phyloP scores from a whole-genome alignment of 2,113 vertebrate genomes.

The Nothobranchius kuhntae region DNA sequence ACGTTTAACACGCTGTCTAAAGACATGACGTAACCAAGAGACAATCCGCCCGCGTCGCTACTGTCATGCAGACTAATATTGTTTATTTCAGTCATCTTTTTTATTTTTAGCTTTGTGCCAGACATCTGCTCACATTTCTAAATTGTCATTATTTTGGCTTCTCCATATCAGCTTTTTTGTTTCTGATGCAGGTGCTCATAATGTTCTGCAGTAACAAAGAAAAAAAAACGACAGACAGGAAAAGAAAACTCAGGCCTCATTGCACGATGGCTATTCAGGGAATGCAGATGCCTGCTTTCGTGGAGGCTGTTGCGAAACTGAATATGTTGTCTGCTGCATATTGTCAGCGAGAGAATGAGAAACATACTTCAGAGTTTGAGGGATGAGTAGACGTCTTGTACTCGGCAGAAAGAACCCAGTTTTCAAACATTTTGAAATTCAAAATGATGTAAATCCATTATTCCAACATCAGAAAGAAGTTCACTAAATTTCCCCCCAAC shows the following conservation, averaged over 20 bases:
- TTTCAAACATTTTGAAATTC: not conserved
- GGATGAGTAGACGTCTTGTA: not conserved
- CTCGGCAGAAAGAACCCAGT: not conserved
- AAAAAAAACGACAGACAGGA: not conserved
- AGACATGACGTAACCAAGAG: no score
- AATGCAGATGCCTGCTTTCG: conserved; percentile 22
- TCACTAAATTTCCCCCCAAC: no score
- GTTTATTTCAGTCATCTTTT: not conserved
- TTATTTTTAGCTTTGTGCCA: not conserved
- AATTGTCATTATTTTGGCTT: not conserved
- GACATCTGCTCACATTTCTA: not conserved
- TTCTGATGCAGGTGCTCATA: conserved; percentile 31
- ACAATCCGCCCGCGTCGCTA: no score
- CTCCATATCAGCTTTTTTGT: conserved; percentile 22
- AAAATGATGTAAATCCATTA: no score
- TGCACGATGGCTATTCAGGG: conserved; percentile 43
- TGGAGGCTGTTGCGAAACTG: conserved; percentile 12
- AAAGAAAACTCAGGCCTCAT: conserved; percentile 1
- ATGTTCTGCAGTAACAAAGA: conserved; percentile 17
- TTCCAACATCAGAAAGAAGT: no score
- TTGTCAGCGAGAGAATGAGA: conserved; percentile 29
- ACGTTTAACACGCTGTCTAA: no score
- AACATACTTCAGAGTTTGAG: conserved; percentile 22
- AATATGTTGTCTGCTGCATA: conserved; percentile 18
- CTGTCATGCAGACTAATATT: no score